These are phyloP conservation scores for Pelecanus crispus DNA, from an alignment of 2,113 vertebrate genomes.

Conservation along the genomic window DNA sequence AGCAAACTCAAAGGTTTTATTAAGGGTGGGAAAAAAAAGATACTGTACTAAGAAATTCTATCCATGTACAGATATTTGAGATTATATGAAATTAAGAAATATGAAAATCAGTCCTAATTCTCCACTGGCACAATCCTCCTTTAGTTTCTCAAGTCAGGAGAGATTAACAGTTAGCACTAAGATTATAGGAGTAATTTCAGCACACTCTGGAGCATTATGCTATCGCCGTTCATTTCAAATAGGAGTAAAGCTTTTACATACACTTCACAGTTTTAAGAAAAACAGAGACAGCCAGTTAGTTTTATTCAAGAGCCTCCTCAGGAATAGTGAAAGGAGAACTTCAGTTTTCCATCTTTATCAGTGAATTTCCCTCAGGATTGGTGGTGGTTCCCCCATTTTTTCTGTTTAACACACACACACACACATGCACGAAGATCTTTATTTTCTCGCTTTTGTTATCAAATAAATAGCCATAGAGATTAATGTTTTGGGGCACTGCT, in stretches of 20 bases:
- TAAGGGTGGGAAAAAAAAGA: accelerated
- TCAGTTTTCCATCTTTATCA: neutral
- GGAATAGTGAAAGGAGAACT: neutral
- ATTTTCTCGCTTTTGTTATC: neutral
- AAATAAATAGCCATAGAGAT: neutral
- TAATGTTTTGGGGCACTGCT: neutral
- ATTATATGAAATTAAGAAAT: neutral
- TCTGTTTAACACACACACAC: neutral
- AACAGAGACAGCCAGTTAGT: neutral
- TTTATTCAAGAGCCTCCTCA: neutral
- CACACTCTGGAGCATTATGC: neutral
- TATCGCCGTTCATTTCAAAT: neutral
- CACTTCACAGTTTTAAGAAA: neutral
- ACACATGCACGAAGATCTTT: neutral
- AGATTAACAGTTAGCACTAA: neutral
- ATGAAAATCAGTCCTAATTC: neutral
- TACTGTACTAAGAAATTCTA: neutral
- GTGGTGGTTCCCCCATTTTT: neutral
- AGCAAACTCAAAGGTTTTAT: neutral
- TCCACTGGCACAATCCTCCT: neutral
- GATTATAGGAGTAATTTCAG: neutral
- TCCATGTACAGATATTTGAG: neutral
- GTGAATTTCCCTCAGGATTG: neutral
- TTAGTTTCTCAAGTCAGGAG: neutral
- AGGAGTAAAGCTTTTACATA: neutral